A percentile compares a stretch with the other conserved stretches of the same genome.
Conservation (phyloP, 2,113 vertebrate genomes). For the Microtus oregoni region DNA sequence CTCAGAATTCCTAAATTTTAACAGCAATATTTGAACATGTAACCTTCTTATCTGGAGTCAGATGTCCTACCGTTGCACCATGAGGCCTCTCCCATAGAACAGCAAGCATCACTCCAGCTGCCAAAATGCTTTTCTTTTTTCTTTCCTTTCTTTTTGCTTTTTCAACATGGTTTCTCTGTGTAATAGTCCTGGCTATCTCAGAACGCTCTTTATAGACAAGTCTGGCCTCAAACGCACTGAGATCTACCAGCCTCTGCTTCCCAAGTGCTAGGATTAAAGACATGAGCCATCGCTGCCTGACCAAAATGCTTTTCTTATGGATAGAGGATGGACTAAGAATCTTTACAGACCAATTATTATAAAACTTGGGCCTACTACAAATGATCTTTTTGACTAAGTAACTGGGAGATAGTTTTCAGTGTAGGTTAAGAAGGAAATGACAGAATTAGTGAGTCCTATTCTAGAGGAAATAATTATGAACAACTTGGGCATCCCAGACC, state of each 20-base stretch:
- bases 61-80: background rate
- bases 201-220: too few relatives aligned
- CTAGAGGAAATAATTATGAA: background rate
- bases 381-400: constrained; percentile 35
- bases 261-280: too few relatives aligned
- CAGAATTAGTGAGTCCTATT: background rate
- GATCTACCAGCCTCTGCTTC: too few relatives aligned
- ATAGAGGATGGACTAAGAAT: background rate
- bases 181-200: too few relatives aligned
- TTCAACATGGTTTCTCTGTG: too few relatives aligned
- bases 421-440: background rate
- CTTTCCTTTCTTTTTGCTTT: too few relatives aligned
- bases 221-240: too few relatives aligned
- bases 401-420: background rate
- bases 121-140: background rate
- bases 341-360: constrained; percentile 16
- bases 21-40: background rate
- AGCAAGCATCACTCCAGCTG: too few relatives aligned
- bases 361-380: background rate
- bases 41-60: background rate
- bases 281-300: too few relatives aligned
- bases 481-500: background rate
- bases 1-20: background rate
- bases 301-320: background rate
- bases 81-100: background rate